phyloP scores from a whole-genome alignment of 2,888 invertebrate species.

The Keiferia lycopersicella region DNA sequence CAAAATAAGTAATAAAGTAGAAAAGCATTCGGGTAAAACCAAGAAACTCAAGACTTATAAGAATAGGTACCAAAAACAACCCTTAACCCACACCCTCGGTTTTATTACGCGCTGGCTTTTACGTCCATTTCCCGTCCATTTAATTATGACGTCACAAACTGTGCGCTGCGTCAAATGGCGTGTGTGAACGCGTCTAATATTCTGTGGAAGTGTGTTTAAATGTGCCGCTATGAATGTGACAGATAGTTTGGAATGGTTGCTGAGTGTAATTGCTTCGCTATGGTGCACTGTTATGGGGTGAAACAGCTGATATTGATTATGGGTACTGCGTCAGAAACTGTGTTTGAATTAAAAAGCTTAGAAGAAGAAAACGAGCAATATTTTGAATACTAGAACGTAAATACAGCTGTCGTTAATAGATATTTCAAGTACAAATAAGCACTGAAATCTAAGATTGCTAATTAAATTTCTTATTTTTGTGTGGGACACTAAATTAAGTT shows the following conservation, averaged over 20 bases:
- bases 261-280: not conserved
- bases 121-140: slow-evolving; percentile 73
- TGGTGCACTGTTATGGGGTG: too few species aligned
- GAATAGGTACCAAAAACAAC: slow-evolving; percentile 22
- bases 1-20: too few species aligned
- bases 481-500: too few species aligned
- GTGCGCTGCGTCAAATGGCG: slow-evolving; percentile 46
- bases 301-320: too few species aligned
- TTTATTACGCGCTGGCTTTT: slow-evolving; percentile 62
- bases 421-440: too few species aligned
- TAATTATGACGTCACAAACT: slow-evolving; percentile 58
- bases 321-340: too few species aligned
- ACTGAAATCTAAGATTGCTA: too few species aligned
- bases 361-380: too few species aligned
- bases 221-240: not conserved
- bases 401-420: too few species aligned
- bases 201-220: slow-evolving; percentile 4
- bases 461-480: too few species aligned
- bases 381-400: too few species aligned
- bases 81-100: slow-evolving; percentile 49
- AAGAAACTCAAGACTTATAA: not conserved
- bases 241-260: not conserved
- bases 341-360: too few species aligned
- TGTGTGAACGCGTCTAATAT: slow-evolving; percentile 44
- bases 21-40: not conserved